These are phyloP conservation scores for Leucozona laternaria DNA, from an alignment of 2,888 invertebrate genomes.

Conservation along the genomic window DNA sequence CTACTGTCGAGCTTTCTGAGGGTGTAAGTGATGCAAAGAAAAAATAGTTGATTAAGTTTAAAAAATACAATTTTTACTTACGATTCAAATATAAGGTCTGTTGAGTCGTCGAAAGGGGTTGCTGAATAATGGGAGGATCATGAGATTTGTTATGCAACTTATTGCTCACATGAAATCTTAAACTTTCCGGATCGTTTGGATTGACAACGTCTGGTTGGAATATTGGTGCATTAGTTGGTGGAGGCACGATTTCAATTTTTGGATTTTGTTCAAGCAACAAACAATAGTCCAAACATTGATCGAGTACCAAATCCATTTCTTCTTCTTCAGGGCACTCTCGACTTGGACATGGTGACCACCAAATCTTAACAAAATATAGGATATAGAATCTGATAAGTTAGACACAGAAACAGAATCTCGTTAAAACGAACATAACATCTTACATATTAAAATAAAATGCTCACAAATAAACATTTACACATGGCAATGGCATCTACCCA, in stretches of 20 bases:
- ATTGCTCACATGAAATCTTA: constrained; percentile 85
- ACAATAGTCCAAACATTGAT: constrained; percentile 90
- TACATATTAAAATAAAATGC: not conserved
- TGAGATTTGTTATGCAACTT: constrained; percentile 81
- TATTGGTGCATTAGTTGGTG: constrained; percentile 79
- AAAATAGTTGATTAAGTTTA: not conserved
- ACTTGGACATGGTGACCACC: constrained; percentile 93
- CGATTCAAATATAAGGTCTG: constrained; percentile 54
- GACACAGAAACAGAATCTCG: no score
- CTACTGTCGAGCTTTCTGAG: constrained; percentile 28
- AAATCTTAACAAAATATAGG: constrained; percentile 85
- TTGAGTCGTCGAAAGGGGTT: constrained; percentile 22
- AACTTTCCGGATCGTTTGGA: constrained; percentile 85
- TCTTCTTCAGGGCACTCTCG: constrained; percentile 91
- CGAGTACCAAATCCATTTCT: constrained; percentile 89
- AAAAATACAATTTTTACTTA: constrained; percentile 18
- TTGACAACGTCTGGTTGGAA: constrained; percentile 77
- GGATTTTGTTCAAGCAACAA: constrained; percentile 84
- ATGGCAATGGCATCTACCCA: not conserved
- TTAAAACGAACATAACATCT: no score
- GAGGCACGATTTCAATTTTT: constrained; percentile 80
- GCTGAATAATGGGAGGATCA: constrained; percentile 34
- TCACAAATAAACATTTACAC: not conserved
- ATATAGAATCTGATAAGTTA: not conserved
- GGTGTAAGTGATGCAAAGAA: not conserved